Percentiles rank a stretch among this genome's conserved stretches.
phyloP scores from a whole-genome alignment of 2,797 vertebrate genomes.

The Tamandua tetradactyla region DNA sequence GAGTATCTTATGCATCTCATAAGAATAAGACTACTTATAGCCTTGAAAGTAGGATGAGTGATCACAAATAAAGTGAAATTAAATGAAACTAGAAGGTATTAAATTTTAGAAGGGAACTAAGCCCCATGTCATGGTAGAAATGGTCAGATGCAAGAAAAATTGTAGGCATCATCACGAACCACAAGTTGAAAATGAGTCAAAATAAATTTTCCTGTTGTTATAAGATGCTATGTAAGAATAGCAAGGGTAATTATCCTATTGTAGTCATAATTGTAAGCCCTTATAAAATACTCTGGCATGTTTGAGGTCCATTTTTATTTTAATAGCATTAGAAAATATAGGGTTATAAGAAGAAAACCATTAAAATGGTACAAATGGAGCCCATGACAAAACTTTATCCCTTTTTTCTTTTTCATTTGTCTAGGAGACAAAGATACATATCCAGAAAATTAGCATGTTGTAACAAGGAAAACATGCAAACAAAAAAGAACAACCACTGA shows the following conservation, averaged over 20 bases:
- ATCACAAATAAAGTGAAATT: conserved; percentile 27
- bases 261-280: neutral
- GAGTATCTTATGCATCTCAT: neutral
- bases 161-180: neutral
- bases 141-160: neutral
- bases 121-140: neutral
- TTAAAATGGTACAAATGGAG: neutral
- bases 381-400: neutral
- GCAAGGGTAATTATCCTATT: conserved; percentile 14
- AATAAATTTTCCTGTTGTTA: conserved; percentile 39
- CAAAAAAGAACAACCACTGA: neutral
- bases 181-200: conserved; percentile 40
- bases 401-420: neutral
- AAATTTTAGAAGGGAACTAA: conserved; percentile 33
- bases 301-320: conserved; percentile 47
- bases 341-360: conserved; percentile 13
- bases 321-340: conserved; percentile 31
- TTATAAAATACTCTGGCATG: conserved; percentile 18
- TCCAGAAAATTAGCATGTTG: neutral
- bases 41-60: neutral
- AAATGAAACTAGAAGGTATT: conserved; percentile 9
- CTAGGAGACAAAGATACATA: neutral
- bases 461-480: conserved; percentile 33
- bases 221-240: neutral
- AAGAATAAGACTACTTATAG: conserved; percentile 38